A percentile compares a stretch with the other conserved stretches of the same genome.
Evolutionary conservation across 1,140 invertebrate genomes (phyloP).

Genomic region (Achatina immaculata): DNA sequence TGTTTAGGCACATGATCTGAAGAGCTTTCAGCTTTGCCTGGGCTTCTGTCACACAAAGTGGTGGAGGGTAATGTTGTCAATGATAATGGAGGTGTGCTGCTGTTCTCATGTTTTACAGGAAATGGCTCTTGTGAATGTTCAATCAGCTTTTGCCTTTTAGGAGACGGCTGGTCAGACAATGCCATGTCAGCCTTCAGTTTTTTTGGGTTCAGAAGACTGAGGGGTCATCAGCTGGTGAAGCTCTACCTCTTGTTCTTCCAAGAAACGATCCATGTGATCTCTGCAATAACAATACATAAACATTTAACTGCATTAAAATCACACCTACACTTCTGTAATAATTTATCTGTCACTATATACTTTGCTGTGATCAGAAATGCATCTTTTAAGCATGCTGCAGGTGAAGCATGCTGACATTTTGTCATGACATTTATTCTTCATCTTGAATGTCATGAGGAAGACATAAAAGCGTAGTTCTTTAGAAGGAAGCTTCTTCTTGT

Average conservation of each 20-base stretch:
- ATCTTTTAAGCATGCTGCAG: background rate
- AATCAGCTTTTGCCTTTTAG: conserved; percentile 19
- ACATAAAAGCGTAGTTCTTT: too few species aligned
- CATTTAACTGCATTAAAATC: background rate
- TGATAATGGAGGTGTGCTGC: background rate
- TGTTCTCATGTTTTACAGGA: background rate
- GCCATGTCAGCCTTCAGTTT: conserved; percentile 2
- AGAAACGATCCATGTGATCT: conserved; percentile 88
- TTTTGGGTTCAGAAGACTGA: conserved; percentile 64
- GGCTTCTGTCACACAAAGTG: background rate
- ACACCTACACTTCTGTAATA: too few species aligned
- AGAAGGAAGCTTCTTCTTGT: too few species aligned
- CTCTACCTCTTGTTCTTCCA: conserved; percentile 82
- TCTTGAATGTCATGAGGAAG: too few species aligned
- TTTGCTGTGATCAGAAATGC: too few species aligned
- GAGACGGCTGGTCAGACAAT: conserved; percentile 2
- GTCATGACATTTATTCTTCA: too few species aligned
- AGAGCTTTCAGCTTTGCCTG: background rate
- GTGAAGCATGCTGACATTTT: too few species aligned
- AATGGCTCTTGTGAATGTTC: background rate
- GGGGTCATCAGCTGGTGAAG: conserved; percentile 55
- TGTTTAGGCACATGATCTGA: conserved; percentile 20
- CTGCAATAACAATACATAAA: conserved; percentile 72
- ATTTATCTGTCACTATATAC: too few species aligned
- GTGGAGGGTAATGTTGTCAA: background rate